A percentile compares a stretch with the other conserved stretches of the same genome.
phyloP scores from a whole-genome alignment of 2,888 invertebrate species.

The Boloria euphrosyne region DNA sequence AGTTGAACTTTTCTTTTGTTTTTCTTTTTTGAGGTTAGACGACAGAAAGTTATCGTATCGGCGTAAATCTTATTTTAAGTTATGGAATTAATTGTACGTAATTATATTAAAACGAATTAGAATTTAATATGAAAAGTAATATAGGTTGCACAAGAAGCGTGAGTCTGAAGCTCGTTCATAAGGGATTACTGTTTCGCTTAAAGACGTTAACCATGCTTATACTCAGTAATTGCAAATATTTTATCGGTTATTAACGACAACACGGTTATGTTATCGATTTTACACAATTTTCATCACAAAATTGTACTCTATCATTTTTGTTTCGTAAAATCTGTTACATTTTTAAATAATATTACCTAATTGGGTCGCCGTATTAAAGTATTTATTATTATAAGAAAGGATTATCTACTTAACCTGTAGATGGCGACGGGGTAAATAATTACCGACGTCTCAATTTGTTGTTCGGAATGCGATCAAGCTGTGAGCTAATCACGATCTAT shows the following conservation, averaged over 20 bases:
- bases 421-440: constrained; percentile 60
- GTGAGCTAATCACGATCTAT: constrained; percentile 57
- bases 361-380: no score
- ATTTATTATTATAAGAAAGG: not conserved
- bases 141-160: constrained; percentile 12
- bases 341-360: no score
- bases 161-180: constrained; percentile 22
- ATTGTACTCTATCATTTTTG: no score
- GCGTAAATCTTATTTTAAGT: no score
- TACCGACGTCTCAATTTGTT: constrained; percentile 63
- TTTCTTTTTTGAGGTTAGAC: no score
- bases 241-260: not conserved
- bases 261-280: not conserved
- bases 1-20: no score
- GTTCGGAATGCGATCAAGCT: constrained; percentile 53
- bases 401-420: constrained; percentile 45
- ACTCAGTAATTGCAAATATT: constrained; percentile 8
- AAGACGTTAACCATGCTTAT: not conserved
- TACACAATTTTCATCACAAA: no score
- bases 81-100: no score
- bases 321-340: no score
- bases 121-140: constrained; percentile 16
- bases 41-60: no score
- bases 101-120: not conserved
- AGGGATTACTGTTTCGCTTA: constrained; percentile 20